Conservation (phyloP, 2,113 vertebrate species). For the Vireo altiloquus region DNA sequence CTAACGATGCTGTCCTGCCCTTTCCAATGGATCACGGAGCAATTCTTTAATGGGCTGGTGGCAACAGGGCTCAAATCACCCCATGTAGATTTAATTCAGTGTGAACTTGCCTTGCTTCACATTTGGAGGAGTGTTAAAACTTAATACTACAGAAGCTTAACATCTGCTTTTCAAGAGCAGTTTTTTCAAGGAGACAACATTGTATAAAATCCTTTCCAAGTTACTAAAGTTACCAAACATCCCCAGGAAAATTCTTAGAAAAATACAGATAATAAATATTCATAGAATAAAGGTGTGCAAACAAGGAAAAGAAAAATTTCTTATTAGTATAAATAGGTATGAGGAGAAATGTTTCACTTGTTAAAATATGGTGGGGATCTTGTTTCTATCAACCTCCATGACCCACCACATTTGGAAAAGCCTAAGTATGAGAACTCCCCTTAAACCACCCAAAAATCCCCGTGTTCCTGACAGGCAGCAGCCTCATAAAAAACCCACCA, state of each 20-base stretch:
- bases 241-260: neutral
- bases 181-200: neutral
- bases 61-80: neutral
- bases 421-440: neutral
- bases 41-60: neutral
- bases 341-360: neutral
- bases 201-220: neutral
- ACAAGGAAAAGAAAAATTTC: neutral
- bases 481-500: neutral
- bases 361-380: rapidly evolving
- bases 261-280: neutral
- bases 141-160: neutral
- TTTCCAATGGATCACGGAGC: neutral
- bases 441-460: neutral
- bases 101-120: neutral
- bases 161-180: neutral
- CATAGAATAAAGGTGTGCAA: neutral
- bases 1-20: rapidly evolving
- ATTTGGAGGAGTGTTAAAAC: neutral
- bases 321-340: neutral
- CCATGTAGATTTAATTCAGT: neutral
- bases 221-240: neutral
- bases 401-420: neutral
- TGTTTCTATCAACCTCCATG: neutral
- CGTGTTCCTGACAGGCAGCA: neutral